Conservation (phyloP, 2,888 invertebrate genomes). For the Heteromurus nitidus region DNA sequence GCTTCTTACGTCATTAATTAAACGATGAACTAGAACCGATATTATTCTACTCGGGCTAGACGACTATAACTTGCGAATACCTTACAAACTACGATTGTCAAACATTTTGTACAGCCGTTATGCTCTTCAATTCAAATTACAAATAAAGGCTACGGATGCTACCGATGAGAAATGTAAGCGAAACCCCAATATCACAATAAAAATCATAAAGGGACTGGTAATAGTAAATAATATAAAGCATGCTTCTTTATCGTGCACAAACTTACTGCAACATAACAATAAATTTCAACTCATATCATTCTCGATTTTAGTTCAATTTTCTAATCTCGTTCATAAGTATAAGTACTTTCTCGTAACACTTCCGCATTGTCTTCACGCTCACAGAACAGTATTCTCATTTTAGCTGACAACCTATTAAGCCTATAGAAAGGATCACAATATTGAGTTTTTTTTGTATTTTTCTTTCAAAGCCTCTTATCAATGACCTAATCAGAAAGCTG, state of each 20-base stretch:
- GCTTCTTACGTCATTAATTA: no score
- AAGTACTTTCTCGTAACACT: background rate
- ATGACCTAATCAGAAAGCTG: slow-evolving; percentile 30
- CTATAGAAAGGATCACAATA: slow-evolving; percentile 24
- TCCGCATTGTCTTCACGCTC: background rate
- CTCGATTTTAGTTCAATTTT: background rate
- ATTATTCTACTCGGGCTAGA: no score
- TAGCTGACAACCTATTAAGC: background rate
- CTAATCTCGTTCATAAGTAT: background rate
- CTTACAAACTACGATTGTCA: background rate
- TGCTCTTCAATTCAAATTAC: no score
- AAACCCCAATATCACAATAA: background rate
- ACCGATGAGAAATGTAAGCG: background rate
- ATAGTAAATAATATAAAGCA: background rate
- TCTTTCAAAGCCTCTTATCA: background rate
- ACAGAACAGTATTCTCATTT: background rate
- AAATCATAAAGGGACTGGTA: background rate
- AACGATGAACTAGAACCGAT: no score
- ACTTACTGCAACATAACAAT: background rate
- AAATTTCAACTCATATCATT: background rate
- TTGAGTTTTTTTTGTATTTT: slow-evolving; percentile 3
- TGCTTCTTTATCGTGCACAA: background rate
- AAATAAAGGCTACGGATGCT: no score
- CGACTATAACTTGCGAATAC: background rate
- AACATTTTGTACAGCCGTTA: background rate